A percentile compares a stretch with the other conserved stretches of the same genome.
Evolutionary conservation across 2,797 vertebrate species (phyloP).

Genomic region (Gobionotothen gibberifrons): DNA sequence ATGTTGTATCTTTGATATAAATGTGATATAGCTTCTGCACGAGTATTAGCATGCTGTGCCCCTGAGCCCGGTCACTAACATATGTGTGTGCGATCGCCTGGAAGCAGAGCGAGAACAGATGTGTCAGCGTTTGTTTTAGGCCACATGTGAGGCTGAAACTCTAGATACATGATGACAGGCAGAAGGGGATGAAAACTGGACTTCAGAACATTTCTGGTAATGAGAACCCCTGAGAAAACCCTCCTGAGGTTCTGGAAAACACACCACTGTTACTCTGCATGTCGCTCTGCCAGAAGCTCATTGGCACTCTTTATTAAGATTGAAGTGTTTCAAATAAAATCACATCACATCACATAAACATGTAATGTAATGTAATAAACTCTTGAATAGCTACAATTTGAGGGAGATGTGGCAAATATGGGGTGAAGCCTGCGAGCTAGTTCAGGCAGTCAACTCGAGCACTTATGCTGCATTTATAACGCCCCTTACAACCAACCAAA

Average conservation of each 20-base stretch:
- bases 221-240: constrained; percentile 55
- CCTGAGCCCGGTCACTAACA: constrained; percentile 19
- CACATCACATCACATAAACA: constrained; percentile 16
- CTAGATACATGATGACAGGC: constrained; percentile 37
- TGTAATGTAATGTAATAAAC: background rate
- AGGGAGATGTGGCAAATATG: constrained; percentile 12
- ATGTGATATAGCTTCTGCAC: background rate
- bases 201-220: constrained; percentile 53
- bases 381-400: constrained; percentile 24
- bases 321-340: constrained; percentile 23
- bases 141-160: constrained; percentile 15
- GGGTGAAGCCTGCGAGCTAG: too few species aligned
- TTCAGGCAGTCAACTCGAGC: too few species aligned
- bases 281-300: constrained; percentile 1
- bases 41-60: constrained; percentile 13
- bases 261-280: background rate
- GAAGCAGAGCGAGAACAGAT: constrained; percentile 7
- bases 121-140: constrained; percentile 31
- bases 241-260: constrained; percentile 33
- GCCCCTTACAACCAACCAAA: too few species aligned
- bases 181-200: constrained; percentile 43
- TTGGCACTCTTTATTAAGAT: background rate
- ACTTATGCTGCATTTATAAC: too few species aligned
- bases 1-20: background rate
- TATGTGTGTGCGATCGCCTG: constrained; percentile 31